Evolutionary conservation across 2,113 vertebrate species (phyloP).

Genomic region (Silurus meridionalis): DNA sequence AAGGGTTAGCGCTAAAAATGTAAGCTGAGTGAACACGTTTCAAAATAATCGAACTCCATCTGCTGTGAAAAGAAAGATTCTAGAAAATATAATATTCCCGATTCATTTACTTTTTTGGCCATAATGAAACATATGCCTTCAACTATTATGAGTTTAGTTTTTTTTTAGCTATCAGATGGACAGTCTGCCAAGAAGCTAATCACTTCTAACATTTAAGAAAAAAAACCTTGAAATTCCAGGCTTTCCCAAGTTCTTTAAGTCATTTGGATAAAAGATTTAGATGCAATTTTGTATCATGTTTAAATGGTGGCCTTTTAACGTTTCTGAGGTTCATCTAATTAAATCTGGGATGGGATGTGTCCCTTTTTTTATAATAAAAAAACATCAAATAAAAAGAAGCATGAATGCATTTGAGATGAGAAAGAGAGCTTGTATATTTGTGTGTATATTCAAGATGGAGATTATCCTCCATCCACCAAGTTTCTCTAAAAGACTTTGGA

Average conservation of each 20-base stretch:
- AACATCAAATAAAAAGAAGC: not conserved
- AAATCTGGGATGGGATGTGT: too few relatives aligned
- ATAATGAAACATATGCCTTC: not conserved
- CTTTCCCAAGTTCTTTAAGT: not conserved
- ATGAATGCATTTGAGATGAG: not conserved
- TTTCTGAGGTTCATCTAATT: not conserved
- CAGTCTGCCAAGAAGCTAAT: not conserved
- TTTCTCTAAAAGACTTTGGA: not conserved
- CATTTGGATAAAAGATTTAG: not conserved
- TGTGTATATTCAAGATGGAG: not conserved
- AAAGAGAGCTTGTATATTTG: not conserved
- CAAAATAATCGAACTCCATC: not conserved
- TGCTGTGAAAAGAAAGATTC: not conserved
- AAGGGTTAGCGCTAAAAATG: too few relatives aligned
- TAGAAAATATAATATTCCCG: not conserved
- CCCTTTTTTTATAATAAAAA: not conserved
- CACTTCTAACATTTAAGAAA: not conserved
- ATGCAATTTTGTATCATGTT: not conserved
- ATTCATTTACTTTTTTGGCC: not conserved
- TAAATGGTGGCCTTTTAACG: not conserved
- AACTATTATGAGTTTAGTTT: not conserved
- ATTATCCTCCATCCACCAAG: not conserved
- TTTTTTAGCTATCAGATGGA: not conserved
- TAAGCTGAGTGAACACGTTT: not conserved
- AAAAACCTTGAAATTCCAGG: not conserved